phyloP scores from a whole-genome alignment of 2,888 invertebrate genomes.

The Desoria tigrina region DNA sequence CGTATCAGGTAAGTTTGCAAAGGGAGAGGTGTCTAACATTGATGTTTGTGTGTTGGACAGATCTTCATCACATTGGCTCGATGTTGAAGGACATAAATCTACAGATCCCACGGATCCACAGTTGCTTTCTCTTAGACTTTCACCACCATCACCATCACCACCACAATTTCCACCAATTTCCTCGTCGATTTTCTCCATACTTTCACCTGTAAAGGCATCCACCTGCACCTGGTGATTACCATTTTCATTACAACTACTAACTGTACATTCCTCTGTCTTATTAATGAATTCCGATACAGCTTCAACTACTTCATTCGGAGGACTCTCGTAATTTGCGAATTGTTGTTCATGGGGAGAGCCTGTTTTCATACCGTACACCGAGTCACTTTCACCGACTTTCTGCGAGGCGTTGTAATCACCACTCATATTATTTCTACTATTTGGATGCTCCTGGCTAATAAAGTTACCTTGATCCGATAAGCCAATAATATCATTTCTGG shows the following conservation, averaged over 20 bases:
- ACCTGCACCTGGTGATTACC: neutral
- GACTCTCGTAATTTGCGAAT: no score
- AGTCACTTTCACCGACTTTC: neutral
- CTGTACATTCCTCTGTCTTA: neutral
- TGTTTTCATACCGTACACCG: no score
- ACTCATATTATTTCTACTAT: neutral
- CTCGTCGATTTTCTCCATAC: conserved; percentile 5
- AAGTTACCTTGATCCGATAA: conserved; percentile 13
- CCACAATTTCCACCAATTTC: neutral
- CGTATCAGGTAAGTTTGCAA: neutral
- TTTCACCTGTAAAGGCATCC: conserved; percentile 7
- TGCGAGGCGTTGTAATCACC: neutral
- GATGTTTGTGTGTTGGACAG: neutral
- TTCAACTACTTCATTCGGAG: no score
- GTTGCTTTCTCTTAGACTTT: conserved; percentile 4
- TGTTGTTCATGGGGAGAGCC: no score
- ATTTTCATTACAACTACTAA: conserved; percentile 4
- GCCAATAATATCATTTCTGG: conserved; percentile 10
- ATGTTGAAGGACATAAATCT: conserved; percentile 7
- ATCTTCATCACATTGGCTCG: neutral
- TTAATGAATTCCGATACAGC: neutral
- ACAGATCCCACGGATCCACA: conserved; percentile 6
- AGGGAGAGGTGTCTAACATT: neutral
- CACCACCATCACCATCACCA: conserved; percentile 16
- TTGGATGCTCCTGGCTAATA: conserved; percentile 1